Percentiles rank a stretch among this genome's conserved stretches.
Conservation (phyloP, 1,140 invertebrate genomes). For the Pseudomyrmex concolor region DNA sequence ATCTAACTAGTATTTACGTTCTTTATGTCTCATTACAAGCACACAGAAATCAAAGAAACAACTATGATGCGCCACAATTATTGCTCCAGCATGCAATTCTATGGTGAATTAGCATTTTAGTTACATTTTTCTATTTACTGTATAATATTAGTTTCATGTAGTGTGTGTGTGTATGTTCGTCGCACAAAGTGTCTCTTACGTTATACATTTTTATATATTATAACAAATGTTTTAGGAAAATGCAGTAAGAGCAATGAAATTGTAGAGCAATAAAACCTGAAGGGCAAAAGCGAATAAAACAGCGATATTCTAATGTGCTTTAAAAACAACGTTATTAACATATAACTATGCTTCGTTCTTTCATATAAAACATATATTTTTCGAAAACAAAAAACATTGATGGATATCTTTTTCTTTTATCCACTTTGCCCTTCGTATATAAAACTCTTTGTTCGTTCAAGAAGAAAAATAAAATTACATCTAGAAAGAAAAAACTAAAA, state of each 20-base stretch:
- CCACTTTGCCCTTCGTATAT: slow-evolving; percentile 3
- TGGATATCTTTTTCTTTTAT: slow-evolving; percentile 1
- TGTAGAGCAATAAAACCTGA: neutral
- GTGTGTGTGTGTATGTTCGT: no score
- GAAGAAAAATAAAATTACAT: slow-evolving; percentile 2
- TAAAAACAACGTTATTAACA: neutral
- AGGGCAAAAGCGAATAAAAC: neutral
- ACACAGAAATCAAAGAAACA: slow-evolving; percentile 39
- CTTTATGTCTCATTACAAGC: neutral
- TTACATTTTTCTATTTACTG: neutral
- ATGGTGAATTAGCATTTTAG: slow-evolving; percentile 20
- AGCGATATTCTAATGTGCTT: neutral
- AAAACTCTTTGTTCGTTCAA: neutral
- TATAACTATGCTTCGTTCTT: no score
- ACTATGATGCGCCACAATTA: slow-evolving; percentile 32
- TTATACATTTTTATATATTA: neutral
- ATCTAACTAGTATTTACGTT: slow-evolving; percentile 5
- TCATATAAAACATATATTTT: neutral
- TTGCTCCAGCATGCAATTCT: slow-evolving; percentile 30
- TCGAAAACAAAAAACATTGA: neutral
- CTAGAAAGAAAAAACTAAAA: slow-evolving; percentile 19
- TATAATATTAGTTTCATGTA: neutral
- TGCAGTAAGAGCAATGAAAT: neutral
- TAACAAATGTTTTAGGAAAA: neutral
- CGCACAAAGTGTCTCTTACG: no score